phyloP scores from a whole-genome alignment of 2,888 invertebrate genomes.

The Papilio demoleus region DNA sequence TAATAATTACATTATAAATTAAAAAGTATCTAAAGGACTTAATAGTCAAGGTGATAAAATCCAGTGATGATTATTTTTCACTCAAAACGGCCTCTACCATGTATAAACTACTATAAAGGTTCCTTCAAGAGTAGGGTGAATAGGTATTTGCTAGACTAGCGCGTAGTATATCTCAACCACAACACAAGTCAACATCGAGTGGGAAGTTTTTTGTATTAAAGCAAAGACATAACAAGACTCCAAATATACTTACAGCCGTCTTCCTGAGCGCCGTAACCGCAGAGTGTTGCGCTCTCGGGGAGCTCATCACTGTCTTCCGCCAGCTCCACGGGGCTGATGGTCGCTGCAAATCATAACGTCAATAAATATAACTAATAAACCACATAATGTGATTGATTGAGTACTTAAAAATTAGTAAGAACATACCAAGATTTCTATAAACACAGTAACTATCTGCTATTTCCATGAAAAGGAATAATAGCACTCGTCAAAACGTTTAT shows the following conservation, averaged over 20 bases:
- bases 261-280: slow-evolving; percentile 53
- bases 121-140: no score
- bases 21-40: background rate
- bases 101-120: no score
- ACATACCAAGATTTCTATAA: no score
- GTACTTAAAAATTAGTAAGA: background rate
- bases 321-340: slow-evolving; percentile 49
- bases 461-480: no score
- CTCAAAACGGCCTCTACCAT: no score
- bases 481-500: background rate
- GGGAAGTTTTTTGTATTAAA: no score
- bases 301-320: slow-evolving; percentile 36
- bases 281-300: slow-evolving; percentile 48
- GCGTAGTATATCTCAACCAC: no score
- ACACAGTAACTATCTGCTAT: background rate
- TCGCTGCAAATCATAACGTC: slow-evolving; percentile 49
- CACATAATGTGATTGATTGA: background rate
- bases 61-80: no score
- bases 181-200: no score
- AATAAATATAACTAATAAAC: background rate
- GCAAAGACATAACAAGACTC: slow-evolving; percentile 5
- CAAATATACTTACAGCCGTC: slow-evolving; percentile 50
- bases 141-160: no score
- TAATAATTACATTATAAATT: background rate
- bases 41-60: no score